Evolutionary conservation across 2,113 vertebrate genomes (phyloP), one percentile per base, ranked within the genome.

Genomic region (Etia nguti): DNA sequence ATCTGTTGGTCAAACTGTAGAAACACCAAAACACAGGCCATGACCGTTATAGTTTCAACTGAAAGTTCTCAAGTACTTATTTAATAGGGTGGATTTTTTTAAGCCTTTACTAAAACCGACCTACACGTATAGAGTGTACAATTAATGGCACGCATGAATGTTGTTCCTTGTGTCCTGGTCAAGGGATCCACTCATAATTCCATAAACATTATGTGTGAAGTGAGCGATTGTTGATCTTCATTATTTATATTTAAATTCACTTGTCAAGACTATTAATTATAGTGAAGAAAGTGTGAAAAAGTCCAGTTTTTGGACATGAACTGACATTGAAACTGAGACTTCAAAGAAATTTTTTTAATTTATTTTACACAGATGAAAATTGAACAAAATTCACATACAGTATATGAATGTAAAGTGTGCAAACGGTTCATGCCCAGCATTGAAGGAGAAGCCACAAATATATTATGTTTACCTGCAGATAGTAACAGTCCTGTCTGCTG

Each of bases 1-100:
- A 91, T 38, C 95, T 94, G 80, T 48, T 86, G 95, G 92, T 84
- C 56, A 90, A 22, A 6, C 38, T 54, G 9, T 15, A 79, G 5
- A 89, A 87, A 36, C 80, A 89, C 84, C 54, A 75, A 6, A 60
- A 62, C 9, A 55, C 20, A 13, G 16, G 6, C 20, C 20, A 29
- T 24, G 34, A 43, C 10, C 22, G 2, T 36, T 82, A 24, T 9
- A 20, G 29, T 65, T 80, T 31, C 26, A 12, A 18, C 43, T 10
- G 9, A 48, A 5, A 20, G 9, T 59, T 34, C 3, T 6, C 13
- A 73, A 70, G 18, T 56, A 18, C 24, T 34, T n/a, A 46, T n/a
- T 26, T 46, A 29, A 46, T 6, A 73, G 68, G 52, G 9, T 6
- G 9, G 18, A 4, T 4, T 24, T 34, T 82, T 50, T 65, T n/a